Evolutionary conservation across 2,888 invertebrate genomes (phyloP), one percentile per base, ranked within the genome.

Genomic region (Xylota sylvarum): DNA sequence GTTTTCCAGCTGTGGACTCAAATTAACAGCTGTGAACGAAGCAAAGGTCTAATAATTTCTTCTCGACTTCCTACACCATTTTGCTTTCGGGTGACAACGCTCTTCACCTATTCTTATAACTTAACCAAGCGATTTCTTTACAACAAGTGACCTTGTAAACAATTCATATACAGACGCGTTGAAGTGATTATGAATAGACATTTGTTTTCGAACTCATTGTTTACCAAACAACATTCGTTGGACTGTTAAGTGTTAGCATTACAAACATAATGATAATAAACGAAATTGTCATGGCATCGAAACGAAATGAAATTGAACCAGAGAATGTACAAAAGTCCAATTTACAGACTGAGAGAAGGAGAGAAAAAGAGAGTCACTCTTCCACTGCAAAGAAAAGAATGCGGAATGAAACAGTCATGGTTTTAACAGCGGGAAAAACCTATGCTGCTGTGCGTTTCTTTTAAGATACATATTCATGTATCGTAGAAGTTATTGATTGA

Each of bases 401-500:
- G 27, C 10, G 62, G 62, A 46, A 64, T 50, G 52, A 19, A 67
- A 52, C 37, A 5, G 7, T 27, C 0, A 9, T 27, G 7, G 17
- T 37, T 73, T 30, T 62, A 50, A 50, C 37, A 37, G 37, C 37
- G 37, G 70, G 17, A 56, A 58, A 46, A 55, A 43, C 52, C 19
- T 32, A 17, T 37, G 12, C 37, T 37, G 17, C 10, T 12, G 19
- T 32, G 32, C n/a, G 32, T 70, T n/a, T 58, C 58, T 14, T 23
- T 17, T 37, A 37, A 50, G 35, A 32, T 17, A 40, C 55, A n/a
- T 43, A 43, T 40, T 58, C n/a, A 27, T n/a, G 14, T 30, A 55
- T n/a, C n/a, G n/a, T n/a, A n/a, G 32, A 64, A 43, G 32, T 43
- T 77, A 77, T 77, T 52, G 77, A 77, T 77, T 77, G 50, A 50